Base-by-base conservation (phyloP, 1,140 invertebrate species). In the Saccostrea cuccullata region DNA sequence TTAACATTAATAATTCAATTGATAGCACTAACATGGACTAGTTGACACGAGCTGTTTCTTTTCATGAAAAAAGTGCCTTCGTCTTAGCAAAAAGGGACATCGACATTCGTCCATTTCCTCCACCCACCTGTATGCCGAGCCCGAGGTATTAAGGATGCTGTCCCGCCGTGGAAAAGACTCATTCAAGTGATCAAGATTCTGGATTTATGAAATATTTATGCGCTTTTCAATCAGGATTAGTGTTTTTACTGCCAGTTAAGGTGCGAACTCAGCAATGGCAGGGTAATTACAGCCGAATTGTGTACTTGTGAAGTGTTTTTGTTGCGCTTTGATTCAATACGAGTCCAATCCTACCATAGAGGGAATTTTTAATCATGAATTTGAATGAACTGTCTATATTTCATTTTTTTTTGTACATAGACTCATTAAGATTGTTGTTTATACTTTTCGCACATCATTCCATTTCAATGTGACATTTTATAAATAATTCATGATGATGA, bases 1-100 rank as follows among this genome's bases (percentile, higher is more conserved):
- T 30, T 77, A 26, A 77, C 70, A 13, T 77, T 77, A 15, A 77
- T 77, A 77, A 77, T 77, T 77, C 70, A 77, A 77, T 77, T 77
- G 13, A 77, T 77, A 30, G 30, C 26, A 77, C 70, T 30, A 15
- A 36, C 26, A 12, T 77, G 70, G 70, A 77, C 2, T 77, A 77
- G 70, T 30, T 77, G 70, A 77, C 70, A 77, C 13, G 30, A 77
- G 26, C 13, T 30, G 70, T 30, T 36, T 36, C n/a, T 77, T 77
- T 8, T 77, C 26, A 20, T 64, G 70, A 36, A 15, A 77, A 17
- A 77, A 77, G 70, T 77, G 70, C 70, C 70, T 77, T 77, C 70
- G 70, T 77, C 70, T 77, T 64, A 26, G 26, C 26, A 36, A 36
- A n/a, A 77, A 77, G 26, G 70, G 70, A 77, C 70, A 77, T 77